These are phyloP conservation scores for Lepilemur ruficaudatus DNA, from an alignment of 2,797 vertebrate species.

Conservation along the genomic window DNA sequence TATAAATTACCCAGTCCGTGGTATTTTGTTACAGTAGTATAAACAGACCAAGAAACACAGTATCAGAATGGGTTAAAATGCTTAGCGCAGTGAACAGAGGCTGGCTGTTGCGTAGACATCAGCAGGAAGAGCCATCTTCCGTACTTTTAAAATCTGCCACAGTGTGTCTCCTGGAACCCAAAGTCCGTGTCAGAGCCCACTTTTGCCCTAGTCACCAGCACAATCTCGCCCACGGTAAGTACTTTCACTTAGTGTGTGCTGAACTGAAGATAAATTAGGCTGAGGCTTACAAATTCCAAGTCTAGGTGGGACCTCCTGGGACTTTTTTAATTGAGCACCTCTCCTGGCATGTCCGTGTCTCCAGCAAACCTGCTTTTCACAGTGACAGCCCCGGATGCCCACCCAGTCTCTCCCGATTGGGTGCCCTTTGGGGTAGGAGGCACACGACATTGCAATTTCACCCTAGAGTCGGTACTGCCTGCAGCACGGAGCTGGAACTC, in stretches of 20 bases:
- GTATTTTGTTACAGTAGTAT: neutral
- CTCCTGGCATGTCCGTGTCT: neutral
- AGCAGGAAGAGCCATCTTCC: neutral
- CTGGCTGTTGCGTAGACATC: rapidly evolving
- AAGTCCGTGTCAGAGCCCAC: neutral
- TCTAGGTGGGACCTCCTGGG: neutral
- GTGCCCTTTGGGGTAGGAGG: neutral
- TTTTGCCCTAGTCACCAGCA: neutral
- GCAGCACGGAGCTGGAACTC: neutral
- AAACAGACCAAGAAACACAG: neutral
- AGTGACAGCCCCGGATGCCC: neutral
- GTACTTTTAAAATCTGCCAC: rapidly evolving
- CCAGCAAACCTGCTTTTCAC: neutral
- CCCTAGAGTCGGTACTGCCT: rapidly evolving
- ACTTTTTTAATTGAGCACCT: rapidly evolving
- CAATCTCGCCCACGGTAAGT: neutral
- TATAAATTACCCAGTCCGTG: neutral
- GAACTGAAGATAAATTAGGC: neutral
- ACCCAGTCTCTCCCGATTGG: neutral
- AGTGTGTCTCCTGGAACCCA: neutral
- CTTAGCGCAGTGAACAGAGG: neutral
- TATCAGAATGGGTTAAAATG: neutral
- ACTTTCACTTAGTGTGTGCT: neutral
- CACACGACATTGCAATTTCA: neutral
- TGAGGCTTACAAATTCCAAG: neutral